These are phyloP conservation scores for Amblyraja radiata DNA, from an alignment of 2,797 vertebrate species.

Conservation along the genomic window DNA sequence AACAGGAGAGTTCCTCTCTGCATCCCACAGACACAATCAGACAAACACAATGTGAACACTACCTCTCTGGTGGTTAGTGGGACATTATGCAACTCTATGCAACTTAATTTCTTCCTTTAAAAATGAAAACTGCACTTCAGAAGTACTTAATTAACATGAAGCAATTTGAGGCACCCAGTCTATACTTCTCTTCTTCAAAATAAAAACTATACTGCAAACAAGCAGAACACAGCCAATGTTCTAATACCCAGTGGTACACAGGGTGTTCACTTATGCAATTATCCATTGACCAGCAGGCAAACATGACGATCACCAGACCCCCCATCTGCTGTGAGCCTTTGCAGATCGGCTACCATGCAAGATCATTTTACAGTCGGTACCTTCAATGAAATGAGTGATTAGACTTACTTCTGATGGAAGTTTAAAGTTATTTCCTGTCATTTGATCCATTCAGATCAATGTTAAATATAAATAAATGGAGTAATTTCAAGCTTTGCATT, in stretches of 20 bases:
- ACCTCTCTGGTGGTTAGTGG: not conserved
- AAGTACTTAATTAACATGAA: constrained; percentile 3
- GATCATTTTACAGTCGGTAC: constrained; percentile 29
- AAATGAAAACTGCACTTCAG: not conserved
- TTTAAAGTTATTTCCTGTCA: constrained; percentile 32
- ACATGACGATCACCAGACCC: constrained; percentile 3
- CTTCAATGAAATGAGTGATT: constrained; percentile 29
- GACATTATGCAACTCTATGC: not conserved
- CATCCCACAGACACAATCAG: not conserved
- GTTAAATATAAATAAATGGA: constrained; percentile 29
- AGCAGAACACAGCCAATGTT: not conserved
- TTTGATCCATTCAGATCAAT: constrained; percentile 30
- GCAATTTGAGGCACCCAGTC: not conserved
- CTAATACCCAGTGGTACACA: not conserved
- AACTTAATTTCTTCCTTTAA: not conserved
- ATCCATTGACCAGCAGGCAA: not conserved
- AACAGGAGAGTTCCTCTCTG: not conserved
- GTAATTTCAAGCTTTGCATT: not conserved
- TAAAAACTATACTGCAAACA: not conserved
- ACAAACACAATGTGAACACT: not conserved
- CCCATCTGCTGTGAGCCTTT: constrained; percentile 17
- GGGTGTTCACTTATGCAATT: not conserved
- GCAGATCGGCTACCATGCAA: not conserved
- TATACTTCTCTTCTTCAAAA: not conserved
- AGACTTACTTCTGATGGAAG: constrained; percentile 26